Evolutionary conservation across 2,113 vertebrate genomes (phyloP), one percentile per base, ranked within the genome.

Genomic region (Eulemur macaco): DNA sequence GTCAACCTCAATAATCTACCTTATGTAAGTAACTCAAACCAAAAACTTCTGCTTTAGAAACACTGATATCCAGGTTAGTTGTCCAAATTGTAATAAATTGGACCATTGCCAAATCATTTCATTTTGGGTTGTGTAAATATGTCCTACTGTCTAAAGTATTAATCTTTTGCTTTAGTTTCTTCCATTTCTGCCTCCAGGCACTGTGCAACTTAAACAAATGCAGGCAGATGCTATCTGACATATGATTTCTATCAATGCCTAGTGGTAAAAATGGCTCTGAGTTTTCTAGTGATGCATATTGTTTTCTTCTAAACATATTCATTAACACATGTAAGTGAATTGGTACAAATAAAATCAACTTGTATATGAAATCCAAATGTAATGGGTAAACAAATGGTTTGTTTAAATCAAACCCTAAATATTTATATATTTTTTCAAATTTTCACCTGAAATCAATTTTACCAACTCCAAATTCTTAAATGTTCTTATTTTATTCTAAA

Each of bases 391-490:
- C 29, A 74, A 86, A 13, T 88, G 11, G 8, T 27, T 88, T 94
- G 3, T 84, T 92, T 81, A 80, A 78, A 74, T 58, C 20, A 76
- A 84, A 86, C 17, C 34, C 21, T 89, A 84, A 69, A 47, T 87
- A 56, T 15, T 58, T 50, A 6, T 27, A 5, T 69, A 18, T 52
- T 89, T 84, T 83, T 60, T 64, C 45, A 69, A 78, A 64, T 86
- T 15, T 64, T 91, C 96, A 83, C 20, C 39, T 89, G 23, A 31
- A 64, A 86, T 12, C 29, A 76, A 18, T 86, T 93, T 91, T 66
- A 86, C 60, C 17, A 98, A 96, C 92, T 96, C 81, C 96, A 86
- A 96, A 95, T 58, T 94, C 87, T 98, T 95, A 97, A 98, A 97
- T 96, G 89, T 63, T 63, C 74, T 90, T 50, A 94, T 96, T 94